Conservation (phyloP, 1,140 invertebrate species). For the Dendrolimus kikuchii region DNA sequence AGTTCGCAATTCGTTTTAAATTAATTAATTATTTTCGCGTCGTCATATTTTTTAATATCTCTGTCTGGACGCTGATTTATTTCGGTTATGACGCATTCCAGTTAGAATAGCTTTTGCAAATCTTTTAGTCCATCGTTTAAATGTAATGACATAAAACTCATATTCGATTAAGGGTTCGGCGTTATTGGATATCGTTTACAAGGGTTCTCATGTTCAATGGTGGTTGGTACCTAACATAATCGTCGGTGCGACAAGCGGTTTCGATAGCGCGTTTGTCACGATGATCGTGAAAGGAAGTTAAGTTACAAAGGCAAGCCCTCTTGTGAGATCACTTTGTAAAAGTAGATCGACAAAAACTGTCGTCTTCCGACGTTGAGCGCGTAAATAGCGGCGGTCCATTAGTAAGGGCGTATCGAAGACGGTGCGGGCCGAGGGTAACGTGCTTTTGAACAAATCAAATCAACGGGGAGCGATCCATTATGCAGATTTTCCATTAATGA, state of each 20-base stretch:
- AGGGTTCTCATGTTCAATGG: conserved; percentile 25
- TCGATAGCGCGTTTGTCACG: conserved; percentile 29
- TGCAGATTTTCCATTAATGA: conserved; percentile 64
- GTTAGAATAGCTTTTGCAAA: conserved; percentile 8
- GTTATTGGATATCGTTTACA: conserved; percentile 52
- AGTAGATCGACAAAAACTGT: conserved; percentile 34
- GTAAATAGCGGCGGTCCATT: conserved; percentile 48
- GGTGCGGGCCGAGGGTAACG: conserved; percentile 24
- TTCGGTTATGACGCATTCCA: conserved; percentile 9
- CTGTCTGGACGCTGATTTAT: conserved; percentile 21
- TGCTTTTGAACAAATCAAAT: conserved; percentile 56
- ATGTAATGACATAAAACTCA: conserved; percentile 33
- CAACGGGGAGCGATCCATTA: conserved; percentile 49
- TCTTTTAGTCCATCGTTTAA: conserved; percentile 9
- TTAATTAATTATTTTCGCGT: conserved; percentile 28
- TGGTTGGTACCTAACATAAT: too few relatives aligned
- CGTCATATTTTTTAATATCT: conserved; percentile 35
- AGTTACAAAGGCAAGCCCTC: conserved; percentile 27
- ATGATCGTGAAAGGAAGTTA: conserved; percentile 29
- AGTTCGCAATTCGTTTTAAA: conserved; percentile 12
- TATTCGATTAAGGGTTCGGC: conserved; percentile 19
- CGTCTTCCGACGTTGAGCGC: conserved; percentile 18
- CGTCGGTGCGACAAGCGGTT: conserved; percentile 20
- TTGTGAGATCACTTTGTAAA: conserved; percentile 29
- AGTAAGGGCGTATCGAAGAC: conserved; percentile 17